Conservation (phyloP, 2,797 vertebrate species). For the Microctenopoma stevenorrisi region DNA sequence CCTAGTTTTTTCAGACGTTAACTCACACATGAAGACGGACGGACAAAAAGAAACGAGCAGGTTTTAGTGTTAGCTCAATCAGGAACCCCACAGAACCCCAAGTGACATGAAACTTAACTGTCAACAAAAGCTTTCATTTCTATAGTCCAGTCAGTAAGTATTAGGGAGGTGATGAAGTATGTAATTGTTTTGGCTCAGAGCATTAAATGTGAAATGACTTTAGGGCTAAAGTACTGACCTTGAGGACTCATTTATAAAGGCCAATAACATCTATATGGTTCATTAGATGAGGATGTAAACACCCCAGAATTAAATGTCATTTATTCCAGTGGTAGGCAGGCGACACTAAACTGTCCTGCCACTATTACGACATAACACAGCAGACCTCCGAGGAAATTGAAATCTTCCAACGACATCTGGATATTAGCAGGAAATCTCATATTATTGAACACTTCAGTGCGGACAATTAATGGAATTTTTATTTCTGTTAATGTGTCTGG, state of each 20-base stretch:
- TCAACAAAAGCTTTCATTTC: slow-evolving; percentile 8
- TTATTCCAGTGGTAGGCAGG: neutral
- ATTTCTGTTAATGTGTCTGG: neutral
- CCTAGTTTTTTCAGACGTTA: slow-evolving; percentile 28
- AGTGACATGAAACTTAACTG: slow-evolving; percentile 17
- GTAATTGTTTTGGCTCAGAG: slow-evolving; percentile 29
- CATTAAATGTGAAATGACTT: slow-evolving; percentile 21
- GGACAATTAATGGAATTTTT: neutral
- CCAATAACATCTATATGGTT: neutral
- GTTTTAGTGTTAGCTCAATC: slow-evolving; percentile 38
- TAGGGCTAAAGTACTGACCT: slow-evolving; percentile 23
- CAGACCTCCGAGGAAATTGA: neutral
- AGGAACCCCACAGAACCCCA: slow-evolving; percentile 21
- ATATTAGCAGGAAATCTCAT: slow-evolving; percentile 1
- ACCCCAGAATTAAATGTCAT: neutral
- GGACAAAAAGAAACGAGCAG: slow-evolving; percentile 22
- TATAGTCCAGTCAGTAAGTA: slow-evolving; percentile 7
- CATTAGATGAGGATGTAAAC: neutral
- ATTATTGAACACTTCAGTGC: neutral
- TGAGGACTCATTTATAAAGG: slow-evolving; percentile 4
- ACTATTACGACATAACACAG: neutral
- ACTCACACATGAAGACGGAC: slow-evolving; percentile 18
- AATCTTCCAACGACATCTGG: neutral
- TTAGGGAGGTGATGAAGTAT: slow-evolving; percentile 11
- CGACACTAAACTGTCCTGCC: neutral